phyloP scores from a whole-genome alignment of 2,888 invertebrate species.

The Nomada ruficornis region DNA sequence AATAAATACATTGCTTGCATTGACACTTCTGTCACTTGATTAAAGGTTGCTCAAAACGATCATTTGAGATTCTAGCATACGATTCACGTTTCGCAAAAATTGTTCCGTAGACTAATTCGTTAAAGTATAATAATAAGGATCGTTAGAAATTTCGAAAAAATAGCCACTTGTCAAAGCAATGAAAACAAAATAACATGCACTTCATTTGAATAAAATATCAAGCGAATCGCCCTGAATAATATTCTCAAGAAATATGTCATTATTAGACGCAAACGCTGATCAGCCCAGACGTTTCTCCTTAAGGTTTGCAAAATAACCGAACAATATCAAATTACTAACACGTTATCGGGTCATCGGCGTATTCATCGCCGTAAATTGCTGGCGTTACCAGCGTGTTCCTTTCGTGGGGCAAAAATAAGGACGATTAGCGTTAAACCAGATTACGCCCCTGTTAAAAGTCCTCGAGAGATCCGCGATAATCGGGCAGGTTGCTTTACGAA shows the following conservation, averaged over 20 bases:
- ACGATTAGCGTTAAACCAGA: constrained; percentile 5
- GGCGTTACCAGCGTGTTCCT: neutral
- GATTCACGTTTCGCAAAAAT: too few relatives aligned
- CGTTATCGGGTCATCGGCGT: constrained; percentile 18
- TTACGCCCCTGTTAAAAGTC: neutral
- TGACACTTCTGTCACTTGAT: too few relatives aligned
- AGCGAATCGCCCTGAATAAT: neutral
- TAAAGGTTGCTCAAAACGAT: too few relatives aligned
- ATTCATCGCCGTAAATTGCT: constrained; percentile 7
- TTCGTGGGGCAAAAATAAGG: neutral
- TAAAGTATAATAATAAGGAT: too few relatives aligned
- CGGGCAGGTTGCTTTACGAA: constrained; percentile 31
- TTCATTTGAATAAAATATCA: neutral
- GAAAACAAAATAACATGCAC: neutral
- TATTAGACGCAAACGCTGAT: neutral
- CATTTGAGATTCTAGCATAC: too few relatives aligned
- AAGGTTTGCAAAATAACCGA: neutral
- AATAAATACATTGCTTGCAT: too few relatives aligned
- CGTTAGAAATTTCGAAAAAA: too few relatives aligned
- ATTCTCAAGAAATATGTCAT: neutral
- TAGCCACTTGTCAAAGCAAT: too few relatives aligned
- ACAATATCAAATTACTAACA: neutral
- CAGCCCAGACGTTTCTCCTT: neutral
- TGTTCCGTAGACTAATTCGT: too few relatives aligned
- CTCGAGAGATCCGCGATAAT: constrained; percentile 31